Percentiles rank a stretch among this genome's conserved stretches.
These are phyloP conservation scores for Puma concolor DNA, from an alignment of 2,113 vertebrate species.

Conservation along the genomic window DNA sequence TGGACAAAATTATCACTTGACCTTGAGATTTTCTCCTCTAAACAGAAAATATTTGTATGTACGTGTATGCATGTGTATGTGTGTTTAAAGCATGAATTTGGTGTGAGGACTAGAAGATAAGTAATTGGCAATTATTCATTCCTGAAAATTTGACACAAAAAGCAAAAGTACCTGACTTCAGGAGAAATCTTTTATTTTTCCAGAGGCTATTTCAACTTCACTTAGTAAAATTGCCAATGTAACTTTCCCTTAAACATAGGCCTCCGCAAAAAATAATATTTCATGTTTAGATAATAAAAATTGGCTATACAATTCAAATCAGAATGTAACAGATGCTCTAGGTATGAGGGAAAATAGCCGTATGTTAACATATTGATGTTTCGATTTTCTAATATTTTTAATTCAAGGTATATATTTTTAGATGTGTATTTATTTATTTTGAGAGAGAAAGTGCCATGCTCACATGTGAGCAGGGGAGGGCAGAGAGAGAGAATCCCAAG, in stretches of 20 bases:
- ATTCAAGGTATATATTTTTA: background rate
- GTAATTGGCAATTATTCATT: conserved; percentile 37
- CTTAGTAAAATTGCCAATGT: conserved; percentile 1
- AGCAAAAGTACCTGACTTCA: conserved; percentile 31
- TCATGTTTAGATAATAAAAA: background rate
- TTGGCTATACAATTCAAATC: background rate
- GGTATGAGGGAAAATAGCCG: background rate
- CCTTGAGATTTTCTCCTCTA: conserved; percentile 46
- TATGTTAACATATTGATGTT: background rate
- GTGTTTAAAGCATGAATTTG: background rate
- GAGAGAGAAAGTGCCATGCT: no score
- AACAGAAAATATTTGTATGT: background rate
- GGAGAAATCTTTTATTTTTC: background rate
- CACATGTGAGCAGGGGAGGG: no score
- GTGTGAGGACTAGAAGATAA: conserved; percentile 34
- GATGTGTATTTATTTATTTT: no score
- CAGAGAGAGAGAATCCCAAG: no score
- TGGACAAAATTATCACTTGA: conserved; percentile 73
- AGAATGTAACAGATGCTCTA: background rate
- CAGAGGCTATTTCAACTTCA: background rate
- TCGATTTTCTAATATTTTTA: background rate
- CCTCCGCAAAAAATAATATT: background rate
- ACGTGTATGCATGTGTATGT: background rate
- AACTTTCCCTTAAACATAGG: background rate
- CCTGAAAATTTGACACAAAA: conserved; percentile 18